These are phyloP conservation scores for Epistrophella euchroma DNA, from an alignment of 2,888 invertebrate species.

Conservation along the genomic window DNA sequence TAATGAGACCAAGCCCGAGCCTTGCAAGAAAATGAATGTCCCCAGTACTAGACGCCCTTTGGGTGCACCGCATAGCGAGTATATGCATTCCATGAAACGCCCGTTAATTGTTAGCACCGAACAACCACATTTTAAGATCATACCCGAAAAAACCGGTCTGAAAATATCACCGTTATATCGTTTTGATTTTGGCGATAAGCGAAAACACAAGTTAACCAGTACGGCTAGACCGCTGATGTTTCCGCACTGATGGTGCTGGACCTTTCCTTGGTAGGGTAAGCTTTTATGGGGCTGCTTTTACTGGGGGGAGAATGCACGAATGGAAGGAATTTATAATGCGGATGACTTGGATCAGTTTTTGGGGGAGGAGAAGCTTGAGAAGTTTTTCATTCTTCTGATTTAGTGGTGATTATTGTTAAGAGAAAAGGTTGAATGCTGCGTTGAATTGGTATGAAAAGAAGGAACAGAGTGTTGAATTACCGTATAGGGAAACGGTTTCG, in stretches of 20 bases:
- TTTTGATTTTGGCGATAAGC: conserved; percentile 81
- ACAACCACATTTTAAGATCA: conserved; percentile 84
- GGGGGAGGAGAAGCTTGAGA: conserved; percentile 22
- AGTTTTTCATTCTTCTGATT: conserved; percentile 73
- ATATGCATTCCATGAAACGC: conserved; percentile 84
- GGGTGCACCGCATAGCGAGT: conserved; percentile 81
- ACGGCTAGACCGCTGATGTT: conserved; percentile 83
- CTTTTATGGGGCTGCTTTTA: conserved; percentile 29
- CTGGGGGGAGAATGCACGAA: conserved; percentile 58
- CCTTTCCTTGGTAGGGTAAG: conserved; percentile 82
- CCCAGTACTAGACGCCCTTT: conserved; percentile 82
- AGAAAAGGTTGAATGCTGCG: conserved; percentile 10
- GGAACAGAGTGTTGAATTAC: not conserved
- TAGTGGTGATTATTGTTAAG: conserved; percentile 66
- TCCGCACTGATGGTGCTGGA: conserved; percentile 84
- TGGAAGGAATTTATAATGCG: conserved; percentile 9
- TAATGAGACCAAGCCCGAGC: conserved; percentile 82
- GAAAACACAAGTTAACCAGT: conserved; percentile 83
- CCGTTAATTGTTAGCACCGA: conserved; percentile 85
- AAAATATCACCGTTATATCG: conserved; percentile 85
- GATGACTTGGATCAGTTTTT: not conserved
- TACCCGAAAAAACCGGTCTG: conserved; percentile 85
- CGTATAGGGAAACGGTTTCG: too few species aligned
- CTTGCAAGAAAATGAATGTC: conserved; percentile 84
- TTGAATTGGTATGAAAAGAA: conserved; percentile 5